Evolutionary conservation across 2,888 invertebrate species (phyloP).

Genomic region (Sturmia bella): DNA sequence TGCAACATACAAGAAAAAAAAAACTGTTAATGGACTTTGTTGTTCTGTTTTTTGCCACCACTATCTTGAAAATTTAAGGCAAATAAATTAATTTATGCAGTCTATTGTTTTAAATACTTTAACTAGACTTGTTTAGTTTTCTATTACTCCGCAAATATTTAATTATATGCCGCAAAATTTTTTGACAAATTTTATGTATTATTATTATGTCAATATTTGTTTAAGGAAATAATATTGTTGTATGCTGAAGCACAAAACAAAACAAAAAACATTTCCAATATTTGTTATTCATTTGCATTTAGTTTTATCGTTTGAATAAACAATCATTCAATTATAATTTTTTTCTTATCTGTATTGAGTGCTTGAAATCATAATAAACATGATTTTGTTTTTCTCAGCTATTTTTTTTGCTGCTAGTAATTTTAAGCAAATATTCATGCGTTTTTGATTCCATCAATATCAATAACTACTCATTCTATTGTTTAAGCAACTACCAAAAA

Average conservation of each 20-base stretch:
- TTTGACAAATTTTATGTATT: too few relatives aligned
- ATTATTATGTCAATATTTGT: neutral
- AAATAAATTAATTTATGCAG: too few relatives aligned
- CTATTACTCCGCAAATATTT: too few relatives aligned
- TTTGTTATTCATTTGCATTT: conserved; percentile 42
- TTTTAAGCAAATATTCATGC: conserved; percentile 42
- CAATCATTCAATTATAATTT: conserved; percentile 59
- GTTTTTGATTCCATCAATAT: conserved; percentile 39
- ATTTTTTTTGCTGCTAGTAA: neutral
- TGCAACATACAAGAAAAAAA: neutral
- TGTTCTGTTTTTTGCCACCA: too few relatives aligned
- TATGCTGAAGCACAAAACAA: too few relatives aligned
- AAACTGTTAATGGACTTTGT: neutral
- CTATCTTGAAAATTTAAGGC: too few relatives aligned
- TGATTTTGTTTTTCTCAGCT: conserved; percentile 15
- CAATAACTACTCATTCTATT: conserved; percentile 18
- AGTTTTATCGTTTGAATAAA: conserved; percentile 47
- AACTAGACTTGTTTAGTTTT: too few relatives aligned
- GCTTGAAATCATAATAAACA: conserved; percentile 45
- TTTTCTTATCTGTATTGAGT: conserved; percentile 10
- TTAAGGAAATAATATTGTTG: too few relatives aligned
- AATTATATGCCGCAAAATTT: too few relatives aligned
- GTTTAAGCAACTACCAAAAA: conserved; percentile 23
- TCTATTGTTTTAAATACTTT: too few relatives aligned
- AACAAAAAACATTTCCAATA: neutral